Evolutionary conservation across 1,140 invertebrate species (phyloP).

Genomic region (Phymorhynchus buccinoides): DNA sequence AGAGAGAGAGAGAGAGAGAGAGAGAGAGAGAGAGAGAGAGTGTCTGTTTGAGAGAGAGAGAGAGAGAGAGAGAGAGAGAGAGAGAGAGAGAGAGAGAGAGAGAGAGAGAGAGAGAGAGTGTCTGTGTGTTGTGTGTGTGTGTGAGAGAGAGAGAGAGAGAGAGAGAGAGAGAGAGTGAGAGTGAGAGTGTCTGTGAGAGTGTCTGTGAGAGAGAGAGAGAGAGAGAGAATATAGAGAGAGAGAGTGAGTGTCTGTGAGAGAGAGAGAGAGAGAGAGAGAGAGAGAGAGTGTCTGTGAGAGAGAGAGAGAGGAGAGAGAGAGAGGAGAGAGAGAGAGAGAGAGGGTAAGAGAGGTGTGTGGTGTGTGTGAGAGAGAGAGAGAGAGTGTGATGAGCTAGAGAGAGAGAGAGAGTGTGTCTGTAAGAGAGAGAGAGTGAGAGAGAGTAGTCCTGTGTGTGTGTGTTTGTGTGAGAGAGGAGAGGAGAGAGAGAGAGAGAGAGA

Average conservation of each 20-base stretch:
- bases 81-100: background rate
- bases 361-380: too few species aligned
- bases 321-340: constrained; percentile 4
- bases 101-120: background rate
- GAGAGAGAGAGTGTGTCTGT: background rate
- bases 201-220: too few species aligned
- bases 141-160: background rate
- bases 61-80: background rate
- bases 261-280: too few species aligned
- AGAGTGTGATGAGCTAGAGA: too few species aligned
- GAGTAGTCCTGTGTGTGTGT: too few species aligned
- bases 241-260: too few species aligned
- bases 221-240: too few species aligned
- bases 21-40: background rate
- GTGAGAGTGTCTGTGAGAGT: too few species aligned
- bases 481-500: background rate
- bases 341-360: background rate
- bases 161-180: background rate
- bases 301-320: too few species aligned
- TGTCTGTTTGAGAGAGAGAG: background rate
- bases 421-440: background rate
- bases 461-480: too few species aligned
- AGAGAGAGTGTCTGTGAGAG: background rate
- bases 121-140: background rate
- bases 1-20: background rate